Percentiles rank a stretch among this genome's conserved stretches.
phyloP scores from a whole-genome alignment of 2,113 vertebrate species.

The Spea multiplicata region DNA sequence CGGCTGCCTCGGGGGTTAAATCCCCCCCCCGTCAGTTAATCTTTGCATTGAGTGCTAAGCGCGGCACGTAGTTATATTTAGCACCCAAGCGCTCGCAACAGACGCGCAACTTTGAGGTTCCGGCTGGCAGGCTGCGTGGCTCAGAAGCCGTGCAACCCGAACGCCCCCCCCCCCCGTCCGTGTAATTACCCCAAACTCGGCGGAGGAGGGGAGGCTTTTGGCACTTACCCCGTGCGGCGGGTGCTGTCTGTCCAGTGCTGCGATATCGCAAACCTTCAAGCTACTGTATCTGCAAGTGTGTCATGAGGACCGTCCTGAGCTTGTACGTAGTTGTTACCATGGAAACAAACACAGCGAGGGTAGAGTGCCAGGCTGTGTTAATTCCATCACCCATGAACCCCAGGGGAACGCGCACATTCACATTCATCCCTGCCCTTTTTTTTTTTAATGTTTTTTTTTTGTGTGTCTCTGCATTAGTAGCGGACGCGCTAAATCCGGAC shows the following conservation, averaged over 20 bases:
- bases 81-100: background rate
- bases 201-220: constrained; percentile 57
- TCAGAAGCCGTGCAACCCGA: constrained; percentile 15
- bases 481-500: background rate
- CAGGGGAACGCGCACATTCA: constrained; percentile 66
- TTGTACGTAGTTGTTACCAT: constrained; percentile 73
- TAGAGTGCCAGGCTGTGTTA: constrained; percentile 75
- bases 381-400: constrained; percentile 79
- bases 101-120: constrained; percentile 63
- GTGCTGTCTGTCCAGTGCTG: constrained; percentile 64
- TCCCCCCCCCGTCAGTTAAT: constrained; percentile 10
- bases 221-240: constrained; percentile 65
- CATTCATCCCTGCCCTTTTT: constrained; percentile 64
- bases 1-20: constrained; percentile 1
- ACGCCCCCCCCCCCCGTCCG: constrained; percentile 26
- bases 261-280: constrained; percentile 66
- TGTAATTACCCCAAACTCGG: constrained; percentile 47
- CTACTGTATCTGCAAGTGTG: constrained; percentile 73
- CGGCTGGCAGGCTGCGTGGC: constrained; percentile 44
- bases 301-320: constrained; percentile 69
- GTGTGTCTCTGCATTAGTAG: background rate
- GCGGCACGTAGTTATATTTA: constrained; percentile 26
- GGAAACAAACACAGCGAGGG: constrained; percentile 74
- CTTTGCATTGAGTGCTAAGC: constrained; percentile 10
- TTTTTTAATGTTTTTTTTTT: constrained; percentile 60